phyloP scores from a whole-genome alignment of 2,888 invertebrate species.

The Leucophora obtusa region DNA sequence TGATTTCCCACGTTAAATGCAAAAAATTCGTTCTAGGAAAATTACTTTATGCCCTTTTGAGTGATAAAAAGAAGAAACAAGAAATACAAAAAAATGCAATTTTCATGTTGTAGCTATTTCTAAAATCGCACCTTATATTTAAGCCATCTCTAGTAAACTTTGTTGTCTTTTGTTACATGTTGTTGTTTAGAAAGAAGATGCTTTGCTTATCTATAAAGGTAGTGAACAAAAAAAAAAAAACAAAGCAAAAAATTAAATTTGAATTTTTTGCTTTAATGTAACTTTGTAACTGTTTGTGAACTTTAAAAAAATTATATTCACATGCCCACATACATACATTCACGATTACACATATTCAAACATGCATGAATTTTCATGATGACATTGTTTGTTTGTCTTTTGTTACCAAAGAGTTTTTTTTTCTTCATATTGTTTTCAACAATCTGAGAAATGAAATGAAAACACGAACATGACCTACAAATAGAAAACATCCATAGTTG shows the following conservation, averaged over 20 bases:
- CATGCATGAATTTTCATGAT: constrained; percentile 7
- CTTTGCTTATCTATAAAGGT: not conserved
- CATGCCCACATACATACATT: constrained; percentile 26
- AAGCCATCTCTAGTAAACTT: not conserved
- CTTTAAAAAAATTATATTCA: constrained; percentile 45
- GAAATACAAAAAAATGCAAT: constrained; percentile 9
- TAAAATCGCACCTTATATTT: not conserved
- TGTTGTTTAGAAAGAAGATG: constrained; percentile 9
- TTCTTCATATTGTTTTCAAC: not conserved
- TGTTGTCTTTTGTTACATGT: constrained; percentile 10
- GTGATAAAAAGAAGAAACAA: not conserved
- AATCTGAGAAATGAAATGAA: constrained; percentile 6
- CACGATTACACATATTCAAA: not conserved
- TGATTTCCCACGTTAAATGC: constrained; percentile 27
- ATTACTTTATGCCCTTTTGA: constrained; percentile 42
- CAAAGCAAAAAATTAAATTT: not conserved
- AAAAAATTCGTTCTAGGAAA: constrained; percentile 33
- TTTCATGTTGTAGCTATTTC: constrained; percentile 17
- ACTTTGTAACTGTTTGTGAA: constrained; percentile 45
- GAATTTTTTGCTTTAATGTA: constrained; percentile 16
- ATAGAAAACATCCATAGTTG: not conserved
- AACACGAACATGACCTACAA: constrained; percentile 27
- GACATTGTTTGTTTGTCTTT: constrained; percentile 23
- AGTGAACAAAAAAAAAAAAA: not conserved
- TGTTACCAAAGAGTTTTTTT: constrained; percentile 4